These are phyloP conservation scores for Corythornis madagascariensis DNA, from an alignment of 2,113 vertebrate species.

Conservation along the genomic window DNA sequence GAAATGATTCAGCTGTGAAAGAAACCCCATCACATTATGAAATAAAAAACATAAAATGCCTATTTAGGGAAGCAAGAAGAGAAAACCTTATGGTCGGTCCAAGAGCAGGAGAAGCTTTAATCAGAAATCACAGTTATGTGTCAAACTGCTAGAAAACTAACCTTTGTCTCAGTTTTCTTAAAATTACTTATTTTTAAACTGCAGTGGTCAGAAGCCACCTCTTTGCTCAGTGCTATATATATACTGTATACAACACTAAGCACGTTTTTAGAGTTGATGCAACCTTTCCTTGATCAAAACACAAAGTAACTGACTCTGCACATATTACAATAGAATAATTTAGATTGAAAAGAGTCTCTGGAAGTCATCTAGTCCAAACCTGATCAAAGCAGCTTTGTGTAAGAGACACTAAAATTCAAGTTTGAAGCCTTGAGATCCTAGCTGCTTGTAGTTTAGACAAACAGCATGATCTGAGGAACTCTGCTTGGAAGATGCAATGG, in stretches of 20 bases:
- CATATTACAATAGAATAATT: accelerated
- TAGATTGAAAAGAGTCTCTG: neutral
- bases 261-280: neutral
- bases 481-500: neutral
- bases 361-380: neutral
- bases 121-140: neutral
- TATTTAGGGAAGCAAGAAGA: neutral
- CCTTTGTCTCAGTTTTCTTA: neutral
- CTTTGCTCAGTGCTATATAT: neutral
- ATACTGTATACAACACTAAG: neutral
- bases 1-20: neutral
- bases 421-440: neutral
- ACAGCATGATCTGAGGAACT: neutral
- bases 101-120: neutral
- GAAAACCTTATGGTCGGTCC: neutral
- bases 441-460: neutral
- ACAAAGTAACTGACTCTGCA: neutral
- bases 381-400: neutral
- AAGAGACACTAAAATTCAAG: neutral
- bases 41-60: neutral
- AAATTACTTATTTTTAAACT: neutral
- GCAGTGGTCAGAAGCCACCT: neutral
- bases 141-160: neutral
- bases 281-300: neutral
- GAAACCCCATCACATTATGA: neutral